A percentile compares a stretch with the other conserved stretches of the same genome.
phyloP scores from a whole-genome alignment of 2,113 vertebrate genomes.

The Amazona vittata region DNA sequence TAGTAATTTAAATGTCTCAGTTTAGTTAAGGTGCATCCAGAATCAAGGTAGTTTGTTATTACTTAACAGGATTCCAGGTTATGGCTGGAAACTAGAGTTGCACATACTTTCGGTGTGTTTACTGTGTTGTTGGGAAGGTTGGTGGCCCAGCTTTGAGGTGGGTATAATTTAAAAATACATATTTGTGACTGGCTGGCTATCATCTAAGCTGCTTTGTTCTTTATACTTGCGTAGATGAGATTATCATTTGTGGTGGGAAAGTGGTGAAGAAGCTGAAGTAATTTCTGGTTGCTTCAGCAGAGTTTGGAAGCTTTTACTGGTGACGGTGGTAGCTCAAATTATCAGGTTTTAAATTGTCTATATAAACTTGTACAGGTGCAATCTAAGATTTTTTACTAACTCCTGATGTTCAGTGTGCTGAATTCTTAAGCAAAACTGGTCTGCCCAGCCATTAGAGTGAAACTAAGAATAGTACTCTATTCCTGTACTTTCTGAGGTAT shows the following conservation, averaged over 20 bases:
- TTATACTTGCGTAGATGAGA: not conserved
- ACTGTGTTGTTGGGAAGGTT: not conserved
- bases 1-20: not conserved
- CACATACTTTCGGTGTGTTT: not conserved
- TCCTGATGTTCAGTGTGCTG: not conserved
- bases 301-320: not conserved
- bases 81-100: not conserved
- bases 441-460: not conserved
- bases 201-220: not conserved
- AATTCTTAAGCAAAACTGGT: not conserved
- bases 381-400: rapidly evolving
- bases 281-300: not conserved
- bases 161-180: not conserved
- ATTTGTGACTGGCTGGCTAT: not conserved
- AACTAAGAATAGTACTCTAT: not conserved
- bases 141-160: not conserved
- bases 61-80: not conserved
- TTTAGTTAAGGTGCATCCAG: not conserved
- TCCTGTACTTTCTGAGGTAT: not conserved
- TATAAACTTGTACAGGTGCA: not conserved
- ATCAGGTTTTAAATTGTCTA: not conserved
- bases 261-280: not conserved
- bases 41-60: not conserved
- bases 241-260: not conserved
- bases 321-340: not conserved